Conservation (phyloP, 2,113 vertebrate species). For the Illadopsis cleaveri region DNA sequence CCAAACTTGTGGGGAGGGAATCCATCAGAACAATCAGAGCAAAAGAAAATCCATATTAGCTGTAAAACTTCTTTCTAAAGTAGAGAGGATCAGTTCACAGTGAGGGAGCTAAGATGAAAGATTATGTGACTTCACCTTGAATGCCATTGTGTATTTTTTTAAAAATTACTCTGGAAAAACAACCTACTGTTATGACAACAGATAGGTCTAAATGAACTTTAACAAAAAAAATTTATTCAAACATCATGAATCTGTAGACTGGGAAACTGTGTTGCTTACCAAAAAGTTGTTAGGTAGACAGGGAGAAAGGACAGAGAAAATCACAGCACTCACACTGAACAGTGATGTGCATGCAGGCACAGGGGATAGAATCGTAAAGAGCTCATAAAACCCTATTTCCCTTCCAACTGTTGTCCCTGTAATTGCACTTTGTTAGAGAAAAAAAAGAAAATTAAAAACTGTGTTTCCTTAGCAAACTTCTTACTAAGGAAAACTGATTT, state of each 20-base stretch:
- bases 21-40: not conserved
- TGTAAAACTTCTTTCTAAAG: not conserved
- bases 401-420: not conserved
- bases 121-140: not conserved
- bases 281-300: not conserved
- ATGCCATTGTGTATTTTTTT: not conserved
- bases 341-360: not conserved
- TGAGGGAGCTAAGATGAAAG: not conserved
- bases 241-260: not conserved
- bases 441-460: not conserved
- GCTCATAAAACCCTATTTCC: not conserved
- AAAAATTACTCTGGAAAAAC: not conserved
- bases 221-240: not conserved
- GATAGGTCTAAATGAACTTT: not conserved
- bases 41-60: not conserved
- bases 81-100: not conserved
- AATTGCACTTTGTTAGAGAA: not conserved
- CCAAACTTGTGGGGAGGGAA: not conserved
- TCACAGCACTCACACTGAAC: not conserved
- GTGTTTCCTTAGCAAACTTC: not conserved
- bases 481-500: not conserved
- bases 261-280: not conserved
- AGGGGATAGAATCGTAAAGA: not conserved
- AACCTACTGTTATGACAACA: not conserved
- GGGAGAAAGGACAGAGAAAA: not conserved